Percentiles rank a stretch among this genome's conserved stretches.
phyloP scores from a whole-genome alignment of 2,797 vertebrate genomes.

The Liasis olivaceus region DNA sequence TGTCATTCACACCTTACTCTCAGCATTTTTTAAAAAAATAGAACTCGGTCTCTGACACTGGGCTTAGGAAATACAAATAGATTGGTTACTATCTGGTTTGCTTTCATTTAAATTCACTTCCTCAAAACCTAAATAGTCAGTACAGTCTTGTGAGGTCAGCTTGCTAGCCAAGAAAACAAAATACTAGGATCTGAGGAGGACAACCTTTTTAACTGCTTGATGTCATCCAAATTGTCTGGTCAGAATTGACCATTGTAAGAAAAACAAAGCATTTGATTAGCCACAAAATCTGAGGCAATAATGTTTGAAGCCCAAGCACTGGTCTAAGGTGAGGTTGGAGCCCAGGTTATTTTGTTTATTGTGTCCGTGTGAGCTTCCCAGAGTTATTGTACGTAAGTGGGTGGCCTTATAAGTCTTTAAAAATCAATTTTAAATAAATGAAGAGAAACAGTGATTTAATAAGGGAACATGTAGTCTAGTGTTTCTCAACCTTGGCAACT shows the following conservation, averaged over 20 bases:
- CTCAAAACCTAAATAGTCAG: conserved; percentile 32
- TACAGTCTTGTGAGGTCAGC: conserved; percentile 49
- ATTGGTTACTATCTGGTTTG: conserved; percentile 53
- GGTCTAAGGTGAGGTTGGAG: not conserved
- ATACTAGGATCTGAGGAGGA: conserved; percentile 49
- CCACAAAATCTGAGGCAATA: not conserved
- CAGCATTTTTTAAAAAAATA: conserved; percentile 20
- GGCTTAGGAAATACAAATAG: conserved; percentile 54
- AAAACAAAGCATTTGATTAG: not conserved
- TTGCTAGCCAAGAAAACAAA: conserved; percentile 65
- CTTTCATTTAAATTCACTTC: conserved; percentile 50
- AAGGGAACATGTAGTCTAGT: not conserved
- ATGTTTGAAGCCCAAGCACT: not conserved
- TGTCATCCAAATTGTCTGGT: conserved; percentile 53
- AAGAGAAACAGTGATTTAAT: not conserved
- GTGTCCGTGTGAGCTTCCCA: not conserved
- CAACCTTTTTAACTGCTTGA: conserved; percentile 43
- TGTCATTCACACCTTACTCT: conserved; percentile 37
- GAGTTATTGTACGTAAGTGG: not conserved
- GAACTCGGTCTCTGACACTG: conserved; percentile 21
- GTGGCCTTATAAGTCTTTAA: not conserved
- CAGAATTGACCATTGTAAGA: conserved; percentile 33
- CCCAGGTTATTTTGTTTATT: not conserved
- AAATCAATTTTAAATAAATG: not conserved
- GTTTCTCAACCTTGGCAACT: too few relatives aligned